Percentiles rank a stretch among this genome's conserved stretches.
These are phyloP conservation scores for Apamea sordens DNA, from an alignment of 2,888 invertebrate genomes.

Conservation along the genomic window DNA sequence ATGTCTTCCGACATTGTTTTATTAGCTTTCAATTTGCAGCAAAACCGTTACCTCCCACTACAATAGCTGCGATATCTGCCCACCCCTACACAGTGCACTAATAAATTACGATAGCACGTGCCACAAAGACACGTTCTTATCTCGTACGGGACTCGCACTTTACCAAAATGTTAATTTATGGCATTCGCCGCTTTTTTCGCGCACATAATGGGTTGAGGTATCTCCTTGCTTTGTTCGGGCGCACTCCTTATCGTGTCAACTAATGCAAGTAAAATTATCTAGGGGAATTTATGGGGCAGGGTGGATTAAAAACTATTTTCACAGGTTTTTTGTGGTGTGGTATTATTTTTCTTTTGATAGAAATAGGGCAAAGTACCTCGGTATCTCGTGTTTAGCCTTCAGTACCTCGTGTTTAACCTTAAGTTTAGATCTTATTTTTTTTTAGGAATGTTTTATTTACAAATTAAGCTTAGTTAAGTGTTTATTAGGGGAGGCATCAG, in stretches of 20 bases:
- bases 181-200: constrained; percentile 69
- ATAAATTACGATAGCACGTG: constrained; percentile 73
- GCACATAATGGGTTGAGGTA: constrained; percentile 69
- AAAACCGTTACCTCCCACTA: background rate
- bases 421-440: background rate
- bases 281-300: constrained; percentile 18
- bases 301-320: constrained; percentile 49
- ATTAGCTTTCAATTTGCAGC: background rate
- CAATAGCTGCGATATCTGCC: constrained; percentile 23
- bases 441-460: background rate
- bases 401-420: background rate
- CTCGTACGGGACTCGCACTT: constrained; percentile 73
- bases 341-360: background rate
- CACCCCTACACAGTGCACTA: constrained; percentile 57
- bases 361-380: background rate
- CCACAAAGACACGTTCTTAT: constrained; percentile 76
- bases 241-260: constrained; percentile 41
- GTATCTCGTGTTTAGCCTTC: too few species aligned
- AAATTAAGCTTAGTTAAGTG: background rate
- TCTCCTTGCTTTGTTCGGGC: constrained; percentile 60
- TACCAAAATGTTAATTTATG: constrained; percentile 78
- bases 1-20: too few species aligned
- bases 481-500: too few species aligned
- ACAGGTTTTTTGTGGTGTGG: background rate
- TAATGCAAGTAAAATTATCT: constrained; percentile 48